Evolutionary conservation across 2,888 invertebrate genomes (phyloP).

Genomic region (Elysia crispata): DNA sequence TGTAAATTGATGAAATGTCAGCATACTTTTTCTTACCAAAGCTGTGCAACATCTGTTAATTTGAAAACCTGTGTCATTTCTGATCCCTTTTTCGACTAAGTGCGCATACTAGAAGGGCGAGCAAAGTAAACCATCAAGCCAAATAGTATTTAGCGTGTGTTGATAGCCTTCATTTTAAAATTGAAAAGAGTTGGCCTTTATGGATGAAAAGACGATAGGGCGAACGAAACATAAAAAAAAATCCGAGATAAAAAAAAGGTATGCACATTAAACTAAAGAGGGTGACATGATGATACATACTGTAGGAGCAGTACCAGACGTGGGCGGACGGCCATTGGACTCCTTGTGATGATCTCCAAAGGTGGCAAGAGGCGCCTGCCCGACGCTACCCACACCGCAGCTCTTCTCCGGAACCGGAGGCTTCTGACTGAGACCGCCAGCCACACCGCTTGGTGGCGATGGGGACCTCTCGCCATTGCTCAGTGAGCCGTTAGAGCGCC

Average conservation of each 20-base stretch:
- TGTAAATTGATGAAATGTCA: neutral
- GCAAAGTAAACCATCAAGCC: too few relatives aligned
- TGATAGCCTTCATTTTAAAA: too few relatives aligned
- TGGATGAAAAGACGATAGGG: too few relatives aligned
- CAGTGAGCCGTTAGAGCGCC: slow-evolving; percentile 43
- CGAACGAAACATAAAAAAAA: too few relatives aligned
- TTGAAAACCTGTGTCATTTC: too few relatives aligned
- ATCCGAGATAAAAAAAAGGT: too few relatives aligned
- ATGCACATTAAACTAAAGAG: too few relatives aligned
- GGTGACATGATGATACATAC: slow-evolving; percentile 25
- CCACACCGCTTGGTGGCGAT: slow-evolving; percentile 41
- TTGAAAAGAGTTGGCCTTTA: too few relatives aligned
- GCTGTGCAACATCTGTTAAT: neutral
- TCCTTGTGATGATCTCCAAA: slow-evolving; percentile 47
- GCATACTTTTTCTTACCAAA: neutral
- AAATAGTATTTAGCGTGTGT: too few relatives aligned
- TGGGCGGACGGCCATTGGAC: slow-evolving; percentile 15
- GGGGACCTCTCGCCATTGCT: slow-evolving; percentile 51
- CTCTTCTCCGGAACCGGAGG: slow-evolving; percentile 43
- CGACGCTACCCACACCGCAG: neutral
- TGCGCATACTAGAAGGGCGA: too few relatives aligned
- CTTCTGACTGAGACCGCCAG: slow-evolving; percentile 20
- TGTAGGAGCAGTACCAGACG: neutral
- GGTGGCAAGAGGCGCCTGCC: neutral
- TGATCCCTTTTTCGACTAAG: too few relatives aligned